phyloP scores from a whole-genome alignment of 1,140 invertebrate species.

The Trichoplusia ni region DNA sequence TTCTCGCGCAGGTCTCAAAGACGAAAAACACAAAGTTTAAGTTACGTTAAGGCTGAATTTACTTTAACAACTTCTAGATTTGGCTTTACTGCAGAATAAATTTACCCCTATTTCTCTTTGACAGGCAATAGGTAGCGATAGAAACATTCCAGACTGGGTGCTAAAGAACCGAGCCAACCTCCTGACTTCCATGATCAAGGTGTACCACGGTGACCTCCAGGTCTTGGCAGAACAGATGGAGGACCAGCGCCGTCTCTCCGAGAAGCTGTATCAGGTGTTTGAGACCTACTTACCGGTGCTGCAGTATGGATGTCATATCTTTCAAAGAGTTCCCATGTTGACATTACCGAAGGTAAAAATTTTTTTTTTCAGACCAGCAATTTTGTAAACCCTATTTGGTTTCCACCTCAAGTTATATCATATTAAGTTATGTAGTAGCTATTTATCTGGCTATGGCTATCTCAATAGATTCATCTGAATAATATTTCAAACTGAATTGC shows the following conservation, averaged over 20 bases:
- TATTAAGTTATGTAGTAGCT: too few relatives aligned
- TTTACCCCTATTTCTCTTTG: slow-evolving; percentile 10
- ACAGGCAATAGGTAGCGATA: slow-evolving; percentile 92
- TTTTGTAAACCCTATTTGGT: too few relatives aligned
- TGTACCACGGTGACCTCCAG: slow-evolving; percentile 90
- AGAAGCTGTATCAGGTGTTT: slow-evolving; percentile 91
- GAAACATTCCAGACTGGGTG: slow-evolving; percentile 90
- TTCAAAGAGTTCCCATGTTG: slow-evolving; percentile 88
- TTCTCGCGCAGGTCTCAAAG: too few relatives aligned
- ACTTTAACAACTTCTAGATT: too few relatives aligned
- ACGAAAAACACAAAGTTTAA: too few relatives aligned
- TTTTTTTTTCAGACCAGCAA: background rate
- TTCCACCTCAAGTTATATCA: too few relatives aligned
- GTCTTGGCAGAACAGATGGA: slow-evolving; percentile 84
- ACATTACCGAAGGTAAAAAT: slow-evolving; percentile 88
- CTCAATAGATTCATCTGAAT: too few relatives aligned
- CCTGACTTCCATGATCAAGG: slow-evolving; percentile 87
- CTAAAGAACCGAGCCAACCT: slow-evolving; percentile 88
- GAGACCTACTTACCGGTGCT: slow-evolving; percentile 92
- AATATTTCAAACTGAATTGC: too few relatives aligned
- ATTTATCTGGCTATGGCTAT: too few relatives aligned
- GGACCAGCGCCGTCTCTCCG: slow-evolving; percentile 85
- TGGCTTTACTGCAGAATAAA: too few relatives aligned
- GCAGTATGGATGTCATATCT: slow-evolving; percentile 89
- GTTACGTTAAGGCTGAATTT: too few relatives aligned